These are phyloP conservation scores for Zalophus californianus DNA, from an alignment of 2,797 vertebrate species.

Conservation along the genomic window DNA sequence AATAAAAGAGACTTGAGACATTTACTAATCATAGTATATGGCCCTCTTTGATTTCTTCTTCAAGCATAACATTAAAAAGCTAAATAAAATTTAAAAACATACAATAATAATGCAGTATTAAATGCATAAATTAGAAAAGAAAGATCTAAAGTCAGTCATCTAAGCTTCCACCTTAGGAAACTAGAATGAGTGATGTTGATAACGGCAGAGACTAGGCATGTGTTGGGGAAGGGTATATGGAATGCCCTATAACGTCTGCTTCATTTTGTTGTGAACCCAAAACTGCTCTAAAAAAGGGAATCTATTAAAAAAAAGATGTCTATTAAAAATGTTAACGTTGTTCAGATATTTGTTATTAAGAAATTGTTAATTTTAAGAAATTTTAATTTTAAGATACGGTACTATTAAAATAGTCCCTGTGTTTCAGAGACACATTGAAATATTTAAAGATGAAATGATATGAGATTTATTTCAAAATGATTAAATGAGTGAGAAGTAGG, in stretches of 20 bases:
- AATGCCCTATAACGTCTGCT: background rate
- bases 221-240: background rate
- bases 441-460: constrained; percentile 30
- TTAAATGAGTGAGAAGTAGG: background rate
- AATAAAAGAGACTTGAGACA: background rate
- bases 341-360: background rate
- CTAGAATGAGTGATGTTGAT: background rate
- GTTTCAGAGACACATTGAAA: constrained; percentile 13
- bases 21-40: background rate
- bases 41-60: background rate
- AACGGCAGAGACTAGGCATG: background rate
- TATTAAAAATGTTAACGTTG: background rate
- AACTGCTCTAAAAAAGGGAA: background rate
- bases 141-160: background rate
- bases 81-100: background rate
- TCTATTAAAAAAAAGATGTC: background rate
- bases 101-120: background rate
- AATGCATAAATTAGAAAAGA: background rate
- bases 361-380: background rate
- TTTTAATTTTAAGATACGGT: background rate
- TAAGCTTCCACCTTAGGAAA: background rate
- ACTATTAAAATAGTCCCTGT: background rate
- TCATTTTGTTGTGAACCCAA: background rate
- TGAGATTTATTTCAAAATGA: constrained; percentile 4
- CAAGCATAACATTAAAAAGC: background rate